Conservation (phyloP, 2,888 invertebrate genomes). For the Eledona agricola region DNA sequence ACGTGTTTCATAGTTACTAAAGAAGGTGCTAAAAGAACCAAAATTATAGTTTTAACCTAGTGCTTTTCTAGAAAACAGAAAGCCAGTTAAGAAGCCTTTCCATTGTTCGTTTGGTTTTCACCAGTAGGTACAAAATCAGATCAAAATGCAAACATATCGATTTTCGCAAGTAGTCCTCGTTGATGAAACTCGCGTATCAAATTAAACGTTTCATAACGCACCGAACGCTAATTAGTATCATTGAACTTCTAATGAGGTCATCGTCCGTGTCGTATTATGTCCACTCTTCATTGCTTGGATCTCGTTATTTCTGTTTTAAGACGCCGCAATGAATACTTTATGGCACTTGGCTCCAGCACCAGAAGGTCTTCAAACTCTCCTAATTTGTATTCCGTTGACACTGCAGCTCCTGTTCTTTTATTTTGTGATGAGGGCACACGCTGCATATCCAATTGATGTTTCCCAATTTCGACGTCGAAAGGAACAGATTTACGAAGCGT, state of each 20-base stretch:
- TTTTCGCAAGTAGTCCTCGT: too few species aligned
- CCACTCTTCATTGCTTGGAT: slow-evolving; percentile 7
- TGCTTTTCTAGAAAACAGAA: too few species aligned
- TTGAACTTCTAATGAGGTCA: slow-evolving; percentile 29
- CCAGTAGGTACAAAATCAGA: too few species aligned
- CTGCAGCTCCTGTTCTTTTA: slow-evolving; percentile 51
- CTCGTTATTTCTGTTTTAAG: slow-evolving; percentile 13
- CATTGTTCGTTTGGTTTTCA: too few species aligned
- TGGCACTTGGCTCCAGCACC: not conserved
- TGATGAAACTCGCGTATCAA: slow-evolving; percentile 19
- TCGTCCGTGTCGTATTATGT: slow-evolving; percentile 15
- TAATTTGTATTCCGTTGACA: slow-evolving; percentile 33
- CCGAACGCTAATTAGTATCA: slow-evolving; percentile 21
- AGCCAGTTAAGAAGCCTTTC: too few species aligned
- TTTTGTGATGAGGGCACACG: slow-evolving; percentile 51
- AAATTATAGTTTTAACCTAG: too few species aligned
- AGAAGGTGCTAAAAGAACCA: too few species aligned
- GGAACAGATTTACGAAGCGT: slow-evolving; percentile 8
- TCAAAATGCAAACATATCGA: too few species aligned
- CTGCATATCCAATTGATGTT: slow-evolving; percentile 51
- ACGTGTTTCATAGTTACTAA: too few species aligned
- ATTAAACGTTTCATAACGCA: slow-evolving; percentile 13
- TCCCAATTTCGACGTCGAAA: slow-evolving; percentile 46
- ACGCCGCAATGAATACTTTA: too few species aligned
- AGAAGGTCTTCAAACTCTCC: slow-evolving; percentile 37